Percentiles rank a stretch among this genome's conserved stretches.
These are phyloP conservation scores for Chloroclysta siterata DNA, from an alignment of 2,888 invertebrate genomes.

Conservation along the genomic window DNA sequence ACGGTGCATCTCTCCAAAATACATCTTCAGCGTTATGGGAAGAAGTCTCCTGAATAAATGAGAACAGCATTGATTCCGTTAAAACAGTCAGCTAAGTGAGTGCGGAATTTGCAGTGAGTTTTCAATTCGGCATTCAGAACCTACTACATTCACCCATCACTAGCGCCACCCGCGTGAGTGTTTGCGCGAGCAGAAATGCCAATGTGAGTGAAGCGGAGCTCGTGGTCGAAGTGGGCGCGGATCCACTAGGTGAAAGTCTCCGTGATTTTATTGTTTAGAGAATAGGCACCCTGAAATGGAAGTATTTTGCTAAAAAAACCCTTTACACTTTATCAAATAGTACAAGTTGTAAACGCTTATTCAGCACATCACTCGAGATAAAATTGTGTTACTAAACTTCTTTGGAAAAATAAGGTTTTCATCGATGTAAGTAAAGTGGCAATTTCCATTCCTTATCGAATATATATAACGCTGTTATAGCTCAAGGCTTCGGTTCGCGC, in stretches of 20 bases:
- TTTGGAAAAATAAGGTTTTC: slow-evolving; percentile 19
- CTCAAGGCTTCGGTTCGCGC: slow-evolving; percentile 8
- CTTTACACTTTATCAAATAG: background rate
- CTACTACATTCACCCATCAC: no score
- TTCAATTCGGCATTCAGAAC: no score
- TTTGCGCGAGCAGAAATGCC: no score
- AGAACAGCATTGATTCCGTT: background rate
- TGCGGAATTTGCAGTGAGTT: no score
- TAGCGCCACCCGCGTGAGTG: no score
- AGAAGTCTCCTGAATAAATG: background rate
- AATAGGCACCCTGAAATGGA: no score
- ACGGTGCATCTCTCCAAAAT: background rate
- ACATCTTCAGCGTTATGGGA: background rate
- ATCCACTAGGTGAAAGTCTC: no score
- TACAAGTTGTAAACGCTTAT: slow-evolving; percentile 3
- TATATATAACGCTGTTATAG: slow-evolving; percentile 25
- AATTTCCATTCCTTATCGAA: slow-evolving; percentile 35
- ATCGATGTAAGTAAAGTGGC: slow-evolving; percentile 20
- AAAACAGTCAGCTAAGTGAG: no score
- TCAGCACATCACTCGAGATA: slow-evolving; percentile 7
- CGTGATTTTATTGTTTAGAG: no score
- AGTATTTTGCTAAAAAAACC: background rate
- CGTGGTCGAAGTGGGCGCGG: no score
- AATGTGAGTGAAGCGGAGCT: no score
- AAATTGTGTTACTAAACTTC: slow-evolving; percentile 17